Conservation (phyloP, 2,888 invertebrate genomes). For the Athalia circularis region DNA sequence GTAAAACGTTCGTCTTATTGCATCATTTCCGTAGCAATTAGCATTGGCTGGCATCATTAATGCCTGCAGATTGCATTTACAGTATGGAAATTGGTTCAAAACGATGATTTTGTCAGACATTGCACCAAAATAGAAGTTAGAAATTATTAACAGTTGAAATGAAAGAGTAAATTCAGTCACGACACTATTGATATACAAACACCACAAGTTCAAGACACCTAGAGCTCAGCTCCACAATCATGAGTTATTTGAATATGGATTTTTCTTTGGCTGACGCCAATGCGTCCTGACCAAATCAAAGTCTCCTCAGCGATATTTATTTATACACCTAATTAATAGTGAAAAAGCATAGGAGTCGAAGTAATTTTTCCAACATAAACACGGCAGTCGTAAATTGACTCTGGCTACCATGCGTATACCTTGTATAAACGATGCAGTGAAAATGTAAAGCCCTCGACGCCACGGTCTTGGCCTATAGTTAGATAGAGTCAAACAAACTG, state of each 20-base stretch:
- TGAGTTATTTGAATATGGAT: neutral
- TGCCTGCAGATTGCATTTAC: neutral
- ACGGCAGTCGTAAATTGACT: slow-evolving; percentile 28
- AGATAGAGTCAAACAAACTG: slow-evolving; percentile 38
- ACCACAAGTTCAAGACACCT: too few relatives aligned
- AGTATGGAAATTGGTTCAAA: neutral
- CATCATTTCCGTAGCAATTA: neutral
- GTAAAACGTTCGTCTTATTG: neutral
- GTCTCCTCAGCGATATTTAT: slow-evolving; percentile 12
- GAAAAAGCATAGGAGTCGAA: neutral
- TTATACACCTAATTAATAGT: slow-evolving; percentile 28
- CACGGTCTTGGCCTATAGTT: slow-evolving; percentile 32
- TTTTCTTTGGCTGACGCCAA: neutral
- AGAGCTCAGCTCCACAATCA: too few relatives aligned
- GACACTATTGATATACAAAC: too few relatives aligned
- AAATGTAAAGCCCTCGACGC: slow-evolving; percentile 13
- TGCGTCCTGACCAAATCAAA: slow-evolving; percentile 3
- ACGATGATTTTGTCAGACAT: neutral
- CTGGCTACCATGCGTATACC: slow-evolving; percentile 3
- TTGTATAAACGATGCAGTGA: slow-evolving; percentile 24
- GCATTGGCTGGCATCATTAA: neutral
- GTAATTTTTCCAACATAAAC: slow-evolving; percentile 37
- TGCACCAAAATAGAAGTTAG: neutral
- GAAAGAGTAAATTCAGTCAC: too few relatives aligned
- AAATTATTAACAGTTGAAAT: neutral